Percentiles rank a stretch among this genome's conserved stretches.
Conservation (phyloP, 2,888 invertebrate species). For the Parasteatoda lunata region DNA sequence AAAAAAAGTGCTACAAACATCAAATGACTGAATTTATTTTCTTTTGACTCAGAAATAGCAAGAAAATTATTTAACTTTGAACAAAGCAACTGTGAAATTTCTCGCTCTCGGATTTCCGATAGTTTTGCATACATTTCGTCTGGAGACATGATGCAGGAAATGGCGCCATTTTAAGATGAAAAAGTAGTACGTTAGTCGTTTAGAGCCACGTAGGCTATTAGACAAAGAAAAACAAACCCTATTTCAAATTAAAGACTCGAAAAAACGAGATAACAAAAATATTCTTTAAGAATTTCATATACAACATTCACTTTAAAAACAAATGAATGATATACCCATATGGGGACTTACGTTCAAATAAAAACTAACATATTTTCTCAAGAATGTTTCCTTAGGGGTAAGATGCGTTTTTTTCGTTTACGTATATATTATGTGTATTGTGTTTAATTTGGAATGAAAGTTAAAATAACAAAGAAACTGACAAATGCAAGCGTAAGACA, state of each 20-base stretch:
- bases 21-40: no score
- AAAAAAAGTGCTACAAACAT: no score
- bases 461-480: slow-evolving; percentile 10
- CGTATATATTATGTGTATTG: not conserved
- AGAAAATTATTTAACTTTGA: not conserved
- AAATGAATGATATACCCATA: slow-evolving; percentile 2
- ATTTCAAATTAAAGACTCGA: not conserved
- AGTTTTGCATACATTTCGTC: not conserved
- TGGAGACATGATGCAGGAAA: not conserved
- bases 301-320: not conserved
- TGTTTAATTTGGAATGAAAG: slow-evolving; percentile 30
- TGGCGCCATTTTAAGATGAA: not conserved
- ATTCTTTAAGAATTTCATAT: not conserved
- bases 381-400: slow-evolving; percentile 9
- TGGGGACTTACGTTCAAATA: not conserved
- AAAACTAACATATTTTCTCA: not conserved
- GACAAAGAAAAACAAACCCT: not conserved
- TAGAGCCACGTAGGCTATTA: not conserved
- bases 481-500: slow-evolving; percentile 3
- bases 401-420: not conserved
- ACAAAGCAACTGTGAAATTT: not conserved
- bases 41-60: no score
- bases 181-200: not conserved
- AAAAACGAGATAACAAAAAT: not conserved
- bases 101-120: not conserved